Conservation (phyloP, 2,113 vertebrate species). For the Syrrhaptes paradoxus region DNA sequence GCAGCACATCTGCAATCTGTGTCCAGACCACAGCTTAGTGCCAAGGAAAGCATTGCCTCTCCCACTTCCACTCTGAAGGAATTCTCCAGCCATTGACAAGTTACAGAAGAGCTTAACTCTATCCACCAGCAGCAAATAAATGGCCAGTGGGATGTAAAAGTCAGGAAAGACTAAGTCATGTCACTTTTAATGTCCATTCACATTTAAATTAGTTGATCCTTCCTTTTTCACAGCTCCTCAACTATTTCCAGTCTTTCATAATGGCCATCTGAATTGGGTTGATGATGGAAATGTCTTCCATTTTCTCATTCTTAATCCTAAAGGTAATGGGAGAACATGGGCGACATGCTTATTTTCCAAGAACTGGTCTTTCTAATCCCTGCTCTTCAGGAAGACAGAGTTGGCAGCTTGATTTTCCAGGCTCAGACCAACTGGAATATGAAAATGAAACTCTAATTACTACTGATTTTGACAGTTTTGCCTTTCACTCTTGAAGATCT, state of each 20-base stretch:
- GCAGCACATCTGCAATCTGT: not conserved
- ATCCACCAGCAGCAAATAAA: not conserved
- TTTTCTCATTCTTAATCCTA: not conserved
- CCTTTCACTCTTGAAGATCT: not conserved
- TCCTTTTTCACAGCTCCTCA: not conserved
- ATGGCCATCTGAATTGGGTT: not conserved
- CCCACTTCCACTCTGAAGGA: not conserved
- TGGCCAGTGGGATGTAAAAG: not conserved
- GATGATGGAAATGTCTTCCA: not conserved
- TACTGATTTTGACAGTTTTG: not conserved
- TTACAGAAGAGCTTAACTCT: not conserved
- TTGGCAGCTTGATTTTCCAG: not conserved
- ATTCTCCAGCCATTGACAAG: rapidly evolving
- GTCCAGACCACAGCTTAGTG: not conserved
- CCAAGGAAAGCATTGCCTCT: not conserved
- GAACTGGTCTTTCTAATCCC: not conserved
- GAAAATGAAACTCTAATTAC: not conserved
- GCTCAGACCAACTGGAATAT: not conserved
- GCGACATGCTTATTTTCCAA: not conserved
- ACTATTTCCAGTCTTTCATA: rapidly evolving
- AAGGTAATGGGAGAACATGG: not conserved
- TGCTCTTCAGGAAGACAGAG: not conserved
- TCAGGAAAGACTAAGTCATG: not conserved
- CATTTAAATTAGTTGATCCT: not conserved
- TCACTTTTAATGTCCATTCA: not conserved